A percentile compares a stretch with the other conserved stretches of the same genome.
Evolutionary conservation across 1,140 invertebrate genomes (phyloP).

Genomic region (Adelges cooleyi): DNA sequence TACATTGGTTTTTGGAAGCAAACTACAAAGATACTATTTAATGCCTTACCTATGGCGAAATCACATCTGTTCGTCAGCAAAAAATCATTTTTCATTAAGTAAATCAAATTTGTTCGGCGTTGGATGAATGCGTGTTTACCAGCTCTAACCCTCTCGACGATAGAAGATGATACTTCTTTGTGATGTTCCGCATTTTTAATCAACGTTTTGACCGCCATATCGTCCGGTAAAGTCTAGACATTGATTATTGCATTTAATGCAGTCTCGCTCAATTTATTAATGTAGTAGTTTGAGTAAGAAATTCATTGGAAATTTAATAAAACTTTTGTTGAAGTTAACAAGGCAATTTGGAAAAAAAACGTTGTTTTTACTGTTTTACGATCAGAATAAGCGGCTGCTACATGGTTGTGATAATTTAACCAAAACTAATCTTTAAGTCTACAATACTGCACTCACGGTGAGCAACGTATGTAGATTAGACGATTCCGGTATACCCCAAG

Average conservation of each 20-base stretch:
- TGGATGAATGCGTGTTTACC: conserved; percentile 65
- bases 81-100: conserved; percentile 51
- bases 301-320: too few species aligned
- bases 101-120: conserved; percentile 61
- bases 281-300: too few species aligned
- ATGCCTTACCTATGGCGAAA: conserved; percentile 57
- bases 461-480: conserved; percentile 62
- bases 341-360: too few species aligned
- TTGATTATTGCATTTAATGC: too few species aligned
- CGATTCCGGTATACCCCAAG: conserved; percentile 62
- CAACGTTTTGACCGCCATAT: conserved; percentile 44
- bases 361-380: too few species aligned
- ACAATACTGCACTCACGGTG: conserved; percentile 40
- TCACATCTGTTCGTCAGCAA: conserved; percentile 51
- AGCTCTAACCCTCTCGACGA: conserved; percentile 48
- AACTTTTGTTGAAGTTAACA: too few species aligned
- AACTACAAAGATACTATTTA: too few species aligned
- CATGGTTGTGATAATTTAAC: too few species aligned
- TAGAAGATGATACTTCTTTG: conserved; percentile 38
- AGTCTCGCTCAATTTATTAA: too few species aligned
- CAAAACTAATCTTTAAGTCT: too few species aligned
- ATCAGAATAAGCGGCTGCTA: too few species aligned
- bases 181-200: conserved; percentile 45
- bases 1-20: too few species aligned
- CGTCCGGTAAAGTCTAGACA: conserved; percentile 36